phyloP scores from a whole-genome alignment of 2,888 invertebrate genomes.

The Hoplodrina ambigua region DNA sequence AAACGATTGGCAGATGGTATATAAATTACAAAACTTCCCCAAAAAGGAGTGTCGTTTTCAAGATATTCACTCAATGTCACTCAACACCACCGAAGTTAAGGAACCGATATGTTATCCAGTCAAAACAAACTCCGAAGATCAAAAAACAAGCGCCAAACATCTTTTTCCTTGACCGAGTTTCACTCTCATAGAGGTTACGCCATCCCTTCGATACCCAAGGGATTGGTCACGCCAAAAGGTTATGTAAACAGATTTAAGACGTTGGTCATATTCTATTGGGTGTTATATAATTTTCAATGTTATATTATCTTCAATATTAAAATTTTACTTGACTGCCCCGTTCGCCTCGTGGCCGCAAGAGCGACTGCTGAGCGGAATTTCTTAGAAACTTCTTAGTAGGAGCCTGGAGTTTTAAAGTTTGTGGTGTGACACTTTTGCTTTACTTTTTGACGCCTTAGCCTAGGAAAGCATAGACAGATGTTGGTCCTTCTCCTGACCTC shows the following conservation, averaged over 20 bases:
- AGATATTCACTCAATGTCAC: constrained; percentile 7
- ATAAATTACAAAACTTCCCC: no score
- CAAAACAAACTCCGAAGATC: constrained; percentile 35
- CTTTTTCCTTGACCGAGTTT: constrained; percentile 31
- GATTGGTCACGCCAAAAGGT: constrained; percentile 46
- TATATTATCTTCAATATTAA: constrained; percentile 6
- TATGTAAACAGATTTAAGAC: constrained; percentile 49
- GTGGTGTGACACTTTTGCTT: no score
- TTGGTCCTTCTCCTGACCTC: no score
- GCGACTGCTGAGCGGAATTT: no score
- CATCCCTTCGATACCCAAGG: constrained; percentile 42
- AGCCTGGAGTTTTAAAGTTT: no score
- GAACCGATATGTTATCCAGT: constrained; percentile 21
- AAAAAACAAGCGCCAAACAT: constrained; percentile 35
- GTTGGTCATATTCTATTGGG: constrained; percentile 39
- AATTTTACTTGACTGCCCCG: no score
- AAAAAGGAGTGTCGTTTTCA: no score
- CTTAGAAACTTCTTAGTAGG: no score
- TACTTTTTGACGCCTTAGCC: no score
- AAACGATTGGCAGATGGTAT: no score
- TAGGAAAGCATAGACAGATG: no score
- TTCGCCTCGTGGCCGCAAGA: no score
- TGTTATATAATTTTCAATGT: constrained; percentile 5
- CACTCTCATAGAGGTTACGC: constrained; percentile 40
- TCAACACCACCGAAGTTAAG: background rate